These are phyloP conservation scores for Popillia japonica DNA, from an alignment of 1,140 invertebrate species.

Conservation along the genomic window DNA sequence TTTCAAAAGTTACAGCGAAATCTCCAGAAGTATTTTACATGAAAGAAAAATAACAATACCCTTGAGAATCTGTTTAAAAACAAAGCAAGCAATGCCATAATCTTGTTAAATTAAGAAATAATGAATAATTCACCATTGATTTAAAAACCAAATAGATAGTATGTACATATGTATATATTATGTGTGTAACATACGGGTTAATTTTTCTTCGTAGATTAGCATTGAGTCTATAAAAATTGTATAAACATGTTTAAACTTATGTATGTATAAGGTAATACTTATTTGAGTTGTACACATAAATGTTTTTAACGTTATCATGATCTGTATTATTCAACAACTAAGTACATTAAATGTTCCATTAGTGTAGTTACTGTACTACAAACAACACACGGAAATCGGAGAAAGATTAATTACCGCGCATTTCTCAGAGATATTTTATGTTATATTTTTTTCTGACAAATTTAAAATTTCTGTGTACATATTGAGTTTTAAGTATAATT, in stretches of 20 bases:
- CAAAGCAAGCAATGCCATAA: background rate
- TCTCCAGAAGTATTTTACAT: background rate
- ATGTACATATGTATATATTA: background rate
- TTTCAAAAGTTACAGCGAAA: background rate
- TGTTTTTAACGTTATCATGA: background rate
- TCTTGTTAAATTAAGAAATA: background rate
- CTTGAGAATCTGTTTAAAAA: background rate
- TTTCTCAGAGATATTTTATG: no score
- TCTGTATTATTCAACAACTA: no score
- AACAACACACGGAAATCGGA: no score
- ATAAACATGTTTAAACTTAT: background rate
- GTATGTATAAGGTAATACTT: background rate
- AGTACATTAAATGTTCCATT: no score
- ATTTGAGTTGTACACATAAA: background rate
- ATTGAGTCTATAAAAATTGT: slow-evolving; percentile 1
- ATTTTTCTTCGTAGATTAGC: background rate
- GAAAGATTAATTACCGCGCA: no score
- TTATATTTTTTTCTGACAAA: no score
- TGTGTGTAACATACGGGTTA: background rate
- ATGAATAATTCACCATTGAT: background rate
- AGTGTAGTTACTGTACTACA: no score
- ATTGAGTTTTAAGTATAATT: no score
- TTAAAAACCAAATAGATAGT: slow-evolving; percentile 4
- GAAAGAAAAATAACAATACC: background rate
- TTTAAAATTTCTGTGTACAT: no score